Evolutionary conservation across 2,113 vertebrate species (phyloP), one percentile per base, ranked within the genome.

Genomic region (Pelmatolapia mariae): DNA sequence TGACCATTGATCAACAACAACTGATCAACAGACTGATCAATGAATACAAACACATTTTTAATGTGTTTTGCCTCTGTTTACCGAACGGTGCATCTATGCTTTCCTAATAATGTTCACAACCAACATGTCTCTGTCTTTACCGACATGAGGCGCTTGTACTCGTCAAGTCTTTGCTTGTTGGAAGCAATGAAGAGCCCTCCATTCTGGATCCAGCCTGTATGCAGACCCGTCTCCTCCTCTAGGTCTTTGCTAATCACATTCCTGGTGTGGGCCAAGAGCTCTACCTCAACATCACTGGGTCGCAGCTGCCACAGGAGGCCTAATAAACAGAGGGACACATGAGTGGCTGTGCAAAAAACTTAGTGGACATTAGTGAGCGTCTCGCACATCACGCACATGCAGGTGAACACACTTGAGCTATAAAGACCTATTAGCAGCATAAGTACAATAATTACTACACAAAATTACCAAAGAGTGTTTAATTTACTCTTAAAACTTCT

Each of bases 111-210:
- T 31, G 1, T 7, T 78, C 73, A 78, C 26, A 52, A 78, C 26
- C 26, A 18, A 31, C 73, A 52, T 33, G 45, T 52, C 8, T 13
- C 6, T 6, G 10, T 73, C 19, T 97, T 76, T 96, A 99, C 99
- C 95, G 99, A 98, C 99, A 99, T 99, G 83, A 99, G 98, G n/a
- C 98, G 96, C 84, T 98, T 99, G 96, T 99, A 99, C 89, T 99
- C 99, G 0, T 99, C 98, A 87, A 99, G 95, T 3, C 99, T 96
- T 93, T 99, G 98, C 89, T 97, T 97, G 96, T 96, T 99, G 94
- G 98, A 99, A 10, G 99, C 98, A 1, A 99, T 98, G 95, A 99
- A 99, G 84, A 99, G 97, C 38, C 99, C 99, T 0, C 99, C 99
- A 0, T 99, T 99, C 94, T 99, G 95, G 91, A 99, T 97, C 99